These are phyloP conservation scores for Misgurnus mizolepis DNA, from an alignment of 2,113 vertebrate species.

Conservation along the genomic window DNA sequence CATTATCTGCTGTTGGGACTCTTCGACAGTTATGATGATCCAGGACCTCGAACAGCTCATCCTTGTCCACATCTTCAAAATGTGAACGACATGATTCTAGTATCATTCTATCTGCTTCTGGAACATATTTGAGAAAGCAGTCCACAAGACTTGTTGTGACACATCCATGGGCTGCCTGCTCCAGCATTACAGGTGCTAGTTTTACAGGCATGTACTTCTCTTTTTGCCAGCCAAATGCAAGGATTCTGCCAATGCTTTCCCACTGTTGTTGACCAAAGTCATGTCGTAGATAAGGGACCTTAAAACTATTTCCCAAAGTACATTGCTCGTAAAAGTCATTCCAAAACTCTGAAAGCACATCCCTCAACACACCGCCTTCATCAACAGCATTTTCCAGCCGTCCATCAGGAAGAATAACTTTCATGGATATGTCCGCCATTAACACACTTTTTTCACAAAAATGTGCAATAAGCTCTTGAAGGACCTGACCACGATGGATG, in stretches of 20 bases:
- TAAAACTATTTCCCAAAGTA: slow-evolving; percentile 43
- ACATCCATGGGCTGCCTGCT: slow-evolving; percentile 37
- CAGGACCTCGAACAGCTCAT: too few relatives aligned
- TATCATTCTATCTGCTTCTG: too few relatives aligned
- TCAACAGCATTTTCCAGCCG: slow-evolving; percentile 26
- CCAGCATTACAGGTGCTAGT: slow-evolving; percentile 34
- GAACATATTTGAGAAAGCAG: slow-evolving; percentile 40
- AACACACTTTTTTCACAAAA: slow-evolving; percentile 35
- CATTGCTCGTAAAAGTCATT: slow-evolving; percentile 45
- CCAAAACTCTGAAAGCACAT: slow-evolving; percentile 41
- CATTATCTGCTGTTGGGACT: slow-evolving; percentile 29
- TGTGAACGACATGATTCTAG: too few relatives aligned
- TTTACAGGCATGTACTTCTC: slow-evolving; percentile 42
- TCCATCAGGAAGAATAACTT: slow-evolving; percentile 29
- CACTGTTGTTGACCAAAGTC: slow-evolving; percentile 33
- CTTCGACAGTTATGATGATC: slow-evolving; percentile 30
- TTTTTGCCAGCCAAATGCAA: slow-evolving; percentile 33
- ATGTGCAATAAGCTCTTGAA: slow-evolving; percentile 42
- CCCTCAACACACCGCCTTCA: slow-evolving; percentile 37
- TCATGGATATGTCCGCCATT: background rate
- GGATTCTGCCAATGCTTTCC: slow-evolving; percentile 23
- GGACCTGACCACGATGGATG: slow-evolving; percentile 17
- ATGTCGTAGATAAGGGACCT: slow-evolving; percentile 39
- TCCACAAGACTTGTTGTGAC: slow-evolving; percentile 24
- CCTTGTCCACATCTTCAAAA: too few relatives aligned